Percentiles rank a stretch among this genome's conserved stretches.
Evolutionary conservation across 1,140 invertebrate genomes (phyloP).

Genomic region (Euwallacea similis): DNA sequence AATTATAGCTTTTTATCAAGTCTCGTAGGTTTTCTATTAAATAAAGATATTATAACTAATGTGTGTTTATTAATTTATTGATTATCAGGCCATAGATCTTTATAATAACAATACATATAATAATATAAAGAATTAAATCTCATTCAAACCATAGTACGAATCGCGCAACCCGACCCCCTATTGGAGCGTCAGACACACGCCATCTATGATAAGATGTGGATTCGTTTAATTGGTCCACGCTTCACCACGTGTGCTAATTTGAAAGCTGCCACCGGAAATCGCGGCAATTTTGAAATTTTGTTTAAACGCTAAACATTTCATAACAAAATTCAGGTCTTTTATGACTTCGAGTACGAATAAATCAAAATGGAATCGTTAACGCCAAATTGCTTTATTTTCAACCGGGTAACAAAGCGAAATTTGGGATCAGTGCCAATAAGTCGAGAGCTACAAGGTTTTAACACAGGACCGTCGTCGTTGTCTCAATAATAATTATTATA

Average conservation of each 20-base stretch:
- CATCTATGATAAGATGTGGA: constrained; percentile 53
- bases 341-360: not conserved
- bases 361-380: not conserved
- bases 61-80: too few relatives aligned
- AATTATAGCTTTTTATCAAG: too few relatives aligned
- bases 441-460: constrained; percentile 69
- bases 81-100: too few relatives aligned
- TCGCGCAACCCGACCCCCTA: too few relatives aligned
- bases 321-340: not conserved
- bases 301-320: not conserved
- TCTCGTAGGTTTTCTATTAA: too few relatives aligned
- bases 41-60: too few relatives aligned
- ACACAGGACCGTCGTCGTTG: constrained; percentile 60
- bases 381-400: constrained; percentile 1
- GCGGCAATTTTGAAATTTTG: constrained; percentile 10
- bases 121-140: too few relatives aligned
- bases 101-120: too few relatives aligned
- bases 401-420: not conserved
- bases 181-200: too few relatives aligned
- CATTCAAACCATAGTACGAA: too few relatives aligned
- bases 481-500: constrained; percentile 56
- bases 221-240: constrained; percentile 56
- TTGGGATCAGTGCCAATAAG: constrained; percentile 58
- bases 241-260: constrained; percentile 35
- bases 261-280: not conserved